Conservation (phyloP, 2,797 vertebrate species). For the Nyctibius grandis region DNA sequence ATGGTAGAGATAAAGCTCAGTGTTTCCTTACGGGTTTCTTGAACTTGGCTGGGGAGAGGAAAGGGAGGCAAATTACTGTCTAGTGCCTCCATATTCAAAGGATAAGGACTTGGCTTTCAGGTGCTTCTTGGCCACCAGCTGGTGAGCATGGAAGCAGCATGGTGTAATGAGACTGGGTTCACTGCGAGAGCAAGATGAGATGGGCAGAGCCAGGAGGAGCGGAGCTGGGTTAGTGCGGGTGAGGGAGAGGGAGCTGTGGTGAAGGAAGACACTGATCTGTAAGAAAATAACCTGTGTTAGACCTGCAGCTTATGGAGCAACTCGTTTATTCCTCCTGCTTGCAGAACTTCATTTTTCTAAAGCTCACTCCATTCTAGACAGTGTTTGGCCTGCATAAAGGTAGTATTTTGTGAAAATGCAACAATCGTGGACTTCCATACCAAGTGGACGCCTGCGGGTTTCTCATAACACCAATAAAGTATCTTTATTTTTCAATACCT, state of each 20-base stretch:
- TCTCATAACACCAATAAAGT: neutral
- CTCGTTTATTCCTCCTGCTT: neutral
- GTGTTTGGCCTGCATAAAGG: neutral
- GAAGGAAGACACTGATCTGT: neutral
- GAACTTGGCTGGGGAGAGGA: neutral
- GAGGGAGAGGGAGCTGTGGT: neutral
- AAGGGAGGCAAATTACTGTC: neutral
- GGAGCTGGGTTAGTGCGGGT: neutral
- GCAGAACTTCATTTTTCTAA: neutral
- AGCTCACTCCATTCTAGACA: neutral
- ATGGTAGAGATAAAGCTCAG: neutral
- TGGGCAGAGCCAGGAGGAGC: neutral
- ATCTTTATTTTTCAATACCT: neutral
- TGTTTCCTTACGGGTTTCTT: neutral
- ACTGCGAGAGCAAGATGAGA: neutral
- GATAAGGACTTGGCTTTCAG: neutral
- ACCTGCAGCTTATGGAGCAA: neutral
- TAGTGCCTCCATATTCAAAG: neutral
- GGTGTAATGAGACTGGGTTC: neutral
- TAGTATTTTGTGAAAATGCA: neutral
- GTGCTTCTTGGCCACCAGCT: neutral
- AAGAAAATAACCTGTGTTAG: neutral
- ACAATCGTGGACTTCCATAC: neutral
- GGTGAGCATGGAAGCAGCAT: neutral
- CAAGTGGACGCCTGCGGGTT: neutral